phyloP scores from a whole-genome alignment of 30 jellyfish, hydroid and myxozoan genomes.

The Turritopsis rubra region DNA sequence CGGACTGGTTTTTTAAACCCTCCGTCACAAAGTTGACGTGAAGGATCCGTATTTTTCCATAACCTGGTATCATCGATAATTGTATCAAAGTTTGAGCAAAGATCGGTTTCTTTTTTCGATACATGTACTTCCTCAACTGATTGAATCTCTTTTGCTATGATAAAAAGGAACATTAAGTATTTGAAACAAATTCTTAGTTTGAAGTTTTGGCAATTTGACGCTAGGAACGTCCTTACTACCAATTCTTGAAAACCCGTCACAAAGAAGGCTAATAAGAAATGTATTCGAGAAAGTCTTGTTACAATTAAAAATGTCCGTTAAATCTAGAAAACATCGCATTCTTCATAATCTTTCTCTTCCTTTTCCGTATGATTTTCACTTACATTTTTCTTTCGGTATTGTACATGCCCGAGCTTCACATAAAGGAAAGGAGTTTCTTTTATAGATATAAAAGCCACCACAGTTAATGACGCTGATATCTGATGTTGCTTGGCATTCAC shows the following conservation, averaged over 20 bases:
- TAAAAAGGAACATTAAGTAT: too few relatives aligned
- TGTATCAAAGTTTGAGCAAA: conserved; percentile 9
- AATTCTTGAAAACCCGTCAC: too few relatives aligned
- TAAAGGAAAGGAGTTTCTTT: conserved; percentile 13
- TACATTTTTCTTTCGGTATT: background rate
- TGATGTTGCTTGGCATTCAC: conserved; percentile 3
- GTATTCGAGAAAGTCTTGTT: too few relatives aligned
- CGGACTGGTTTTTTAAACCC: conserved; percentile 6
- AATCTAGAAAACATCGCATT: background rate
- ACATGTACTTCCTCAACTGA: background rate
- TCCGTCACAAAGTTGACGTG: conserved; percentile 4
- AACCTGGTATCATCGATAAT: background rate
- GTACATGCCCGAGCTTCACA: conserved; percentile 22
- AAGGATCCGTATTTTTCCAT: conserved; percentile 1
- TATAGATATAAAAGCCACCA: conserved; percentile 3
- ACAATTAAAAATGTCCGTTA: too few relatives aligned
- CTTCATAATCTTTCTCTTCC: too few relatives aligned
- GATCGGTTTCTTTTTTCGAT: background rate
- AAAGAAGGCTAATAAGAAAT: too few relatives aligned
- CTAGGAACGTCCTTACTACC: too few relatives aligned
- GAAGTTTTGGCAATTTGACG: too few relatives aligned
- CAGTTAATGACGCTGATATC: conserved; percentile 17
- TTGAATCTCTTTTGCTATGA: background rate
- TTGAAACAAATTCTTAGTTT: too few relatives aligned
- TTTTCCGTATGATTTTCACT: background rate